Evolutionary conservation across 2,888 invertebrate genomes (phyloP).

Genomic region (Sinhomidia bicolor): DNA sequence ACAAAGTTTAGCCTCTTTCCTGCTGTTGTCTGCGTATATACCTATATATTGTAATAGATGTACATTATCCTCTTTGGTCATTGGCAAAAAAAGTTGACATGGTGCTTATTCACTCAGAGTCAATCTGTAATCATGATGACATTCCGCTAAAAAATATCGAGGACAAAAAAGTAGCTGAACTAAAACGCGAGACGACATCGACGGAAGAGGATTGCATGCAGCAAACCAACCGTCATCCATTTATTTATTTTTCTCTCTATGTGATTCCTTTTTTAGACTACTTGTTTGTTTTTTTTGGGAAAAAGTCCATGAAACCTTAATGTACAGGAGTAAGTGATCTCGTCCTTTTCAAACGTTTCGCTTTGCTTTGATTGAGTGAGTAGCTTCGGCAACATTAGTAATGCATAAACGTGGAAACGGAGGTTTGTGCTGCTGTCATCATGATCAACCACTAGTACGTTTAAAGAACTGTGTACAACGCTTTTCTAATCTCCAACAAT

Average conservation of each 20-base stretch:
- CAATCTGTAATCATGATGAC: conserved; percentile 47
- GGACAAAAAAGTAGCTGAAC: conserved; percentile 62
- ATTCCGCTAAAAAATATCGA: conserved; percentile 56
- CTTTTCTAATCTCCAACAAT: conserved; percentile 27
- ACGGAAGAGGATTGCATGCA: conserved; percentile 65
- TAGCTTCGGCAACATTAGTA: not conserved
- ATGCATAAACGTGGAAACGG: not conserved
- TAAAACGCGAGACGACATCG: conserved; percentile 47
- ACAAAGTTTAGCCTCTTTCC: not conserved
- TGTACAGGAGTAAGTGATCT: not conserved
- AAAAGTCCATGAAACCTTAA: conserved; percentile 61
- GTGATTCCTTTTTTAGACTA: conserved; percentile 20
- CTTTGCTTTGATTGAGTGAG: conserved; percentile 25
- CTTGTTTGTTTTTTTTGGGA: conserved; percentile 38
- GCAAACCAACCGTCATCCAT: conserved; percentile 22
- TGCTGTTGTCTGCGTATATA: not conserved
- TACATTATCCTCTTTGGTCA: not conserved
- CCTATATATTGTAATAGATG: not conserved
- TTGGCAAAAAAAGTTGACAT: conserved; percentile 29
- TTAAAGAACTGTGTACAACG: conserved; percentile 27
- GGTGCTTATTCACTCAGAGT: not conserved
- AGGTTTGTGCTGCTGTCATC: not conserved
- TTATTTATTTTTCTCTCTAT: conserved; percentile 29
- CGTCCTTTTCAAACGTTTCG: conserved; percentile 25
- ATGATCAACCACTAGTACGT: conserved; percentile 3